These are phyloP conservation scores for Seira sanloemensis DNA, from an alignment of 2,888 invertebrate genomes.

Conservation along the genomic window DNA sequence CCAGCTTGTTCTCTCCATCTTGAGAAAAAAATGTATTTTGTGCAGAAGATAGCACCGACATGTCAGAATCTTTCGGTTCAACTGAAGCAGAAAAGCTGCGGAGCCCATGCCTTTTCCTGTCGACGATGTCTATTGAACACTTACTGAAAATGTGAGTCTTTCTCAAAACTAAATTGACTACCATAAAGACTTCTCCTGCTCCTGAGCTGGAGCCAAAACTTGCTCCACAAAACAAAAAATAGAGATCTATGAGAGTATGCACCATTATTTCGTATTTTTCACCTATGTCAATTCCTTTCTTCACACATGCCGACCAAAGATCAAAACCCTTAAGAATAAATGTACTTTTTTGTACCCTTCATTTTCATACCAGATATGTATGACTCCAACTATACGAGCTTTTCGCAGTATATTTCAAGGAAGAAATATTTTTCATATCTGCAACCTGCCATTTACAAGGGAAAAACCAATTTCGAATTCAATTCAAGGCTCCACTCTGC, in stretches of 20 bases:
- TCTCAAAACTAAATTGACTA: not conserved
- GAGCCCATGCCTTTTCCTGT: not conserved
- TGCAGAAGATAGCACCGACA: not conserved
- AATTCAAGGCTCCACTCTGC: conserved; percentile 25
- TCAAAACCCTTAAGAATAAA: not conserved
- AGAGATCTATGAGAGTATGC: no score
- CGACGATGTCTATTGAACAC: not conserved
- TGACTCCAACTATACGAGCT: not conserved
- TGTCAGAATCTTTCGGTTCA: not conserved
- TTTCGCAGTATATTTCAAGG: no score
- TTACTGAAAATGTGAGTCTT: not conserved
- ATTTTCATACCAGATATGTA: conserved; percentile 8
- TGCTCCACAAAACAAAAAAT: not conserved
- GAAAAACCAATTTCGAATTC: conserved; percentile 26
- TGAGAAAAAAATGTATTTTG: no score
- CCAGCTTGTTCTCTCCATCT: conserved; percentile 31
- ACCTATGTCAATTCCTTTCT: not conserved
- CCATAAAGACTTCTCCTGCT: no score
- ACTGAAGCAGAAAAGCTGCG: not conserved
- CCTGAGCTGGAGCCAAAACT: not conserved
- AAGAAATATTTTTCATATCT: no score
- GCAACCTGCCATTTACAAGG: not conserved
- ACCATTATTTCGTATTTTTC: no score
- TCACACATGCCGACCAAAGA: not conserved
- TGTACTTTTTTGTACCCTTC: not conserved